These are phyloP conservation scores for Stomatorhinus ivindoensis DNA, from an alignment of 2,113 vertebrate species.

Conservation along the genomic window DNA sequence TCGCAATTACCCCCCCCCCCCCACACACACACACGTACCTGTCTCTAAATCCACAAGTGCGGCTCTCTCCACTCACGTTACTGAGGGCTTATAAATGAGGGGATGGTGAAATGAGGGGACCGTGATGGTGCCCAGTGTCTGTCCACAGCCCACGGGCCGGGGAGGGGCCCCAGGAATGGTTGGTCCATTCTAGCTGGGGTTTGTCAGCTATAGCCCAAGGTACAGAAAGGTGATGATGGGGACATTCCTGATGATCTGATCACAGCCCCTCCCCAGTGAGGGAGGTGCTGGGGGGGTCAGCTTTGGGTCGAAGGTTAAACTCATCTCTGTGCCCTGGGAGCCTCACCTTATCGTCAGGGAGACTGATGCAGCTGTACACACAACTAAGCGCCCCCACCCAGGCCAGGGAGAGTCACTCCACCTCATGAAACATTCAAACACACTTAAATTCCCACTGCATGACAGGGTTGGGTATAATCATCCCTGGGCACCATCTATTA, in stretches of 20 bases:
- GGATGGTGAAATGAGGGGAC: background rate
- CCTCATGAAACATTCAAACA: background rate
- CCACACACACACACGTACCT: background rate
- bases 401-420: background rate
- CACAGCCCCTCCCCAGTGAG: background rate
- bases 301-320: conserved; percentile 9
- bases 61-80: background rate
- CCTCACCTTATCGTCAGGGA: background rate
- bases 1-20: background rate
- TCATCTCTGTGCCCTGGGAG: background rate
- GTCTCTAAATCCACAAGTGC: background rate
- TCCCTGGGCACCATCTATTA: background rate
- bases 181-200: background rate
- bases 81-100: background rate
- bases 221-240: background rate
- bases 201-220: background rate
- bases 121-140: background rate
- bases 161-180: background rate
- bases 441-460: background rate
- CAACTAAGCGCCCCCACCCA: background rate
- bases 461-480: background rate
- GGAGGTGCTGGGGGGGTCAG: background rate
- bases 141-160: background rate
- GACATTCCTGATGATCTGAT: background rate
- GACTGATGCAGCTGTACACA: background rate